phyloP scores from a whole-genome alignment of 2,113 vertebrate genomes.

The Cebus imitator region DNA sequence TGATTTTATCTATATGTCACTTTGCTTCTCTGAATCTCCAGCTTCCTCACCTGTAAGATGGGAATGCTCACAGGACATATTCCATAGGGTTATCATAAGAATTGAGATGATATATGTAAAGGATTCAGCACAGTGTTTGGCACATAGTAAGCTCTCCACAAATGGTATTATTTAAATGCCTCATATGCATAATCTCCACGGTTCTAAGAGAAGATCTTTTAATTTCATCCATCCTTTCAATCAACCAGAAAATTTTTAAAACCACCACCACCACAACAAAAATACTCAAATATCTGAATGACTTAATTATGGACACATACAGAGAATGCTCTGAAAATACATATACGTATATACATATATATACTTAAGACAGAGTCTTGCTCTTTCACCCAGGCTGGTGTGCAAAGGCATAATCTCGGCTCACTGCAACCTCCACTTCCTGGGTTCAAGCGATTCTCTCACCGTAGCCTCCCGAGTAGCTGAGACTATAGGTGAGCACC shows the following conservation, averaged over 20 bases:
- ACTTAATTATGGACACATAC: neutral
- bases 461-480: too few species aligned
- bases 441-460: too few species aligned
- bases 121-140: neutral
- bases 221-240: neutral
- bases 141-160: neutral
- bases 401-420: too few species aligned
- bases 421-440: too few species aligned
- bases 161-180: neutral
- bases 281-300: neutral
- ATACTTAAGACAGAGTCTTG: too few species aligned
- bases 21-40: neutral
- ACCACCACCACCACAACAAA: neutral
- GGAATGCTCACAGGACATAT: neutral
- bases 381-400: too few species aligned
- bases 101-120: neutral
- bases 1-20: neutral
- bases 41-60: neutral
- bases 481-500: too few species aligned
- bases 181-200: neutral
- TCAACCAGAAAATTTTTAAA: neutral
- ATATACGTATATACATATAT: neutral
- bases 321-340: neutral
- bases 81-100: neutral
- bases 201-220: neutral